Evolutionary conservation across 1,140 invertebrate genomes (phyloP).

Genomic region (Drosophila gunungcola): DNA sequence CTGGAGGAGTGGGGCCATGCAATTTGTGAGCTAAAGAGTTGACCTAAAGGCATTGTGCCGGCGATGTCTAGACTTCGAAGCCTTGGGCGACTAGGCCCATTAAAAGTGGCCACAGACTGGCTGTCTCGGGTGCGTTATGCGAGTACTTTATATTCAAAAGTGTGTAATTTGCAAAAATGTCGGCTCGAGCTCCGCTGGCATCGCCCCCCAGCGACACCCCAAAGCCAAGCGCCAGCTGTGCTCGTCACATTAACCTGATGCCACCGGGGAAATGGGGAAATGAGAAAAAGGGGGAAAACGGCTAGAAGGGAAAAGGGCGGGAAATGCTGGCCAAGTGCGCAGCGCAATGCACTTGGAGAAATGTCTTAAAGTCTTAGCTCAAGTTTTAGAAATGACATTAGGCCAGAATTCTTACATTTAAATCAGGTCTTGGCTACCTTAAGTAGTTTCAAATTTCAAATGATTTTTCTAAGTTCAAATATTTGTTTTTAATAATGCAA

Average conservation of each 20-base stretch:
- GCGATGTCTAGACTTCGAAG: conserved; percentile 18
- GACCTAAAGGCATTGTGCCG: conserved; percentile 29
- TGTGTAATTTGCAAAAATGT: conserved; percentile 80
- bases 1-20: conserved; percentile 11
- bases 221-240: conserved; percentile 61
- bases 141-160: conserved; percentile 81
- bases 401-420: too few relatives aligned
- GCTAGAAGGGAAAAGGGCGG: background rate
- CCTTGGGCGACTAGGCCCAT: conserved; percentile 30
- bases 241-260: conserved; percentile 75
- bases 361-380: background rate
- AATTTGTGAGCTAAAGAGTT: conserved; percentile 48
- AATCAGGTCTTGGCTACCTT: too few relatives aligned
- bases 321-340: conserved; percentile 14
- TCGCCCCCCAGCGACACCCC: conserved; percentile 11
- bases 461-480: too few relatives aligned
- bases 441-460: too few relatives aligned
- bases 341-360: background rate
- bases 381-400: too few relatives aligned
- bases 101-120: conserved; percentile 60
- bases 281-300: background rate
- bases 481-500: too few relatives aligned
- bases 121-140: conserved; percentile 65
- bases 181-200: conserved; percentile 10
- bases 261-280: conserved; percentile 19